These are phyloP conservation scores for Gymnarchus niloticus DNA, from an alignment of 2,113 vertebrate genomes.

Conservation along the genomic window DNA sequence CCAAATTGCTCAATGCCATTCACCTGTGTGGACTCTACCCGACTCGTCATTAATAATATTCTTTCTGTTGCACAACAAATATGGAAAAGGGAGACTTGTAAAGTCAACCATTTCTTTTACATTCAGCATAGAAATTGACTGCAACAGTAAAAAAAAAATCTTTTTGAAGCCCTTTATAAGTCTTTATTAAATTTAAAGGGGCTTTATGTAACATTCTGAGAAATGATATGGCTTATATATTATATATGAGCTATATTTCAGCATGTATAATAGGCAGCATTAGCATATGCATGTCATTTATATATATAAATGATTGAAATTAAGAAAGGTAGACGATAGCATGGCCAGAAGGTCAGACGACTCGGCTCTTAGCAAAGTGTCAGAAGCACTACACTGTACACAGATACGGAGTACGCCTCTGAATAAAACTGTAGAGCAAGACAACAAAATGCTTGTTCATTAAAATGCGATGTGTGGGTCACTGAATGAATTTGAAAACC, in stretches of 20 bases:
- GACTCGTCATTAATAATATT: background rate
- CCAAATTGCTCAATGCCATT: background rate
- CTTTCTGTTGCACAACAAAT: slow-evolving; percentile 3
- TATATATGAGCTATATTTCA: background rate
- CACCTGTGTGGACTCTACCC: background rate
- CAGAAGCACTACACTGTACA: background rate
- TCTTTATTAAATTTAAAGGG: too few species aligned
- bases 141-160: background rate
- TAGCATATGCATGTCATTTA: background rate
- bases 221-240: background rate
- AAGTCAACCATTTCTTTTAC: background rate
- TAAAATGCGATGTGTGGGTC: background rate
- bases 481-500: background rate
- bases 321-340: background rate
- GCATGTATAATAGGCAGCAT: background rate
- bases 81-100: background rate
- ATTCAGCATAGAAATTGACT: background rate
- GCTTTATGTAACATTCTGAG: background rate
- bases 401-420: background rate
- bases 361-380: background rate
- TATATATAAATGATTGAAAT: slow-evolving; percentile 6
- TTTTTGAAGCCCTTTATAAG: background rate
- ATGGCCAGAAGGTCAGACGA: too few species aligned
- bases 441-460: background rate
- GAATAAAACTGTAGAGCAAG: background rate